Evolutionary conservation across 2,888 invertebrate genomes (phyloP).

Genomic region (Plagodis pulveraria): DNA sequence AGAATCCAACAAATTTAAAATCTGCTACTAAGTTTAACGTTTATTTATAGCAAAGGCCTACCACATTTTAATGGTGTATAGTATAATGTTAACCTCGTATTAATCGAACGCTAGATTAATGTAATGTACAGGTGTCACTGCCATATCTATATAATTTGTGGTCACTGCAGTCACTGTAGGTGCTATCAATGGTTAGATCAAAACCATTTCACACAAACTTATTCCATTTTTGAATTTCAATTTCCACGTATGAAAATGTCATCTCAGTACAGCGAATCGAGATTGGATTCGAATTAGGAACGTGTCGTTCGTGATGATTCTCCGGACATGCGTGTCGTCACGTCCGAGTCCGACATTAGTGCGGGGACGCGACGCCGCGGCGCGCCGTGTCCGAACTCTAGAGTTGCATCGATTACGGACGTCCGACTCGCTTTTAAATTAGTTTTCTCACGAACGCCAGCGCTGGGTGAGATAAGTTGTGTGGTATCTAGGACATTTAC

Average conservation of each 20-base stretch:
- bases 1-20: no score
- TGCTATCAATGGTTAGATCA: no score
- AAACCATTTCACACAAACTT: conserved; percentile 7
- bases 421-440: conserved; percentile 37
- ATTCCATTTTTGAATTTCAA: conserved; percentile 32
- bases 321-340: conserved; percentile 43
- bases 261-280: conserved; percentile 34
- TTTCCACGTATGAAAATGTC: conserved; percentile 35
- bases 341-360: conserved; percentile 43
- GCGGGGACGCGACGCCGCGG: conserved; percentile 20
- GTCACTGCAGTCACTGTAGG: no score
- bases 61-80: no score
- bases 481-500: conserved; percentile 19
- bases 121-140: no score
- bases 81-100: no score
- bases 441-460: conserved; percentile 38
- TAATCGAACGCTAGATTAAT: no score
- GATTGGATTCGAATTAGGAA: conserved; percentile 43
- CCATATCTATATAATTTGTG: no score
- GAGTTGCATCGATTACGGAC: conserved; percentile 36
- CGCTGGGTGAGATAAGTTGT: conserved; percentile 24
- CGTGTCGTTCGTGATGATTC: conserved; percentile 47
- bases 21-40: no score
- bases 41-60: no score
- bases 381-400: conserved; percentile 19